These are phyloP conservation scores for Malacoctenus gilli DNA, from an alignment of 2,797 vertebrate species.

Conservation along the genomic window DNA sequence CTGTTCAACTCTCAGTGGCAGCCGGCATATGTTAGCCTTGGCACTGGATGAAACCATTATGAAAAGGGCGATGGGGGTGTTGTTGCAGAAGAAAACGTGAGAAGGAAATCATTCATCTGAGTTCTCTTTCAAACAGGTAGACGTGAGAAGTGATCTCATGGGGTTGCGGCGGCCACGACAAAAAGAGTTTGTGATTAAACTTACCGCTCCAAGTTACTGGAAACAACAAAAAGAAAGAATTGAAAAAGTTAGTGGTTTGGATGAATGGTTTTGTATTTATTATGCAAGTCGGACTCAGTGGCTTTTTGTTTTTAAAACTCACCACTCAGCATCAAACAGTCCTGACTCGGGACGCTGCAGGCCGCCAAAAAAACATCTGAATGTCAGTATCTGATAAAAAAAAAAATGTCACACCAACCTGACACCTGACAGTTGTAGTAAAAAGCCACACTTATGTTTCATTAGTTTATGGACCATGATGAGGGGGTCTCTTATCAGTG, in stretches of 20 bases:
- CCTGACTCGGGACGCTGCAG: constrained; percentile 28
- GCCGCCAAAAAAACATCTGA: constrained; percentile 12
- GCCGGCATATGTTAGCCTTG: constrained; percentile 70
- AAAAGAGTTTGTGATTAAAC: constrained; percentile 34
- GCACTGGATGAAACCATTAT: constrained; percentile 59
- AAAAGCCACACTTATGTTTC: constrained; percentile 15
- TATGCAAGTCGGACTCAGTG: constrained; percentile 16
- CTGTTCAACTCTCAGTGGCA: constrained; percentile 72
- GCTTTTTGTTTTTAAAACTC: constrained; percentile 16
- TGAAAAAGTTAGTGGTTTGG: constrained; percentile 3
- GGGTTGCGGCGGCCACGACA: constrained; percentile 23
- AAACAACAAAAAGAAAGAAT: constrained; percentile 3
- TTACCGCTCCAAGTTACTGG: constrained; percentile 3
- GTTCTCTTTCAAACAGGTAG: constrained; percentile 26
- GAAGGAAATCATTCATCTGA: constrained; percentile 43
- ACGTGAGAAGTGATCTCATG: constrained; percentile 23
- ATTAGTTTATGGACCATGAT: constrained; percentile 15
- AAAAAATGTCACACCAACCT: constrained; percentile 53
- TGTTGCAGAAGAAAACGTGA: constrained; percentile 42
- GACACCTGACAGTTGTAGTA: constrained; percentile 24
- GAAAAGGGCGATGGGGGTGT: constrained; percentile 46
- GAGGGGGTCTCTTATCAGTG: constrained; percentile 14
- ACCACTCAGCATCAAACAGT: constrained; percentile 20
- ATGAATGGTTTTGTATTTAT: constrained; percentile 7
- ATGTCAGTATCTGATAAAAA: constrained; percentile 48